These are phyloP conservation scores for Ametastegia equiseti DNA, from an alignment of 2,888 invertebrate species.

Conservation along the genomic window DNA sequence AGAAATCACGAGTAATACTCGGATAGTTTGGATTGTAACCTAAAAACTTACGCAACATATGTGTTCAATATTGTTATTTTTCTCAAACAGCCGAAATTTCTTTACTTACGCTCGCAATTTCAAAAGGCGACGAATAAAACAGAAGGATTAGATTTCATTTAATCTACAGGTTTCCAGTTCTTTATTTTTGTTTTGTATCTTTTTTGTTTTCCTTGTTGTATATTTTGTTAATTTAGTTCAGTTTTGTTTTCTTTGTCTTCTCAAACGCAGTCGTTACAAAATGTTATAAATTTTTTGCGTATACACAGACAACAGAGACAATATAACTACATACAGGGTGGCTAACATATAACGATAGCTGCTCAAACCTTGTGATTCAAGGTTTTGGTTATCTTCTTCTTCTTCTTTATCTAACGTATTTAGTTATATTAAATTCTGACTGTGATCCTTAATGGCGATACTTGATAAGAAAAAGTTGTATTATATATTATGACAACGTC, in stretches of 20 bases:
- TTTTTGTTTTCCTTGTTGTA: not conserved
- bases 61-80: no score
- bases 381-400: not conserved
- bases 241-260: not conserved
- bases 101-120: not conserved
- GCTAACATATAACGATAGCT: not conserved
- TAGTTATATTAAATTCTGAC: not conserved
- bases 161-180: not conserved
- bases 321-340: not conserved
- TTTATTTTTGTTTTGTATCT: not conserved
- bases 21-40: not conserved
- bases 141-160: not conserved
- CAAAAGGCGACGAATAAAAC: not conserved
- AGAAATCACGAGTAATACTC: not conserved
- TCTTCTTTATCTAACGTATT: not conserved
- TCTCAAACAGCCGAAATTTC: no score
- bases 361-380: not conserved
- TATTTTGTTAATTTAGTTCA: not conserved
- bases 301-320: not conserved
- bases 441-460: not conserved
- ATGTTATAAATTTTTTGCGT: conserved; percentile 24
- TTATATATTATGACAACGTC: not conserved
- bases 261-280: conserved; percentile 6
- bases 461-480: not conserved
- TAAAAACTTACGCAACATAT: conserved; percentile 13